Conservation (phyloP, 2,797 vertebrate species). For the Sebastes nivosus region DNA sequence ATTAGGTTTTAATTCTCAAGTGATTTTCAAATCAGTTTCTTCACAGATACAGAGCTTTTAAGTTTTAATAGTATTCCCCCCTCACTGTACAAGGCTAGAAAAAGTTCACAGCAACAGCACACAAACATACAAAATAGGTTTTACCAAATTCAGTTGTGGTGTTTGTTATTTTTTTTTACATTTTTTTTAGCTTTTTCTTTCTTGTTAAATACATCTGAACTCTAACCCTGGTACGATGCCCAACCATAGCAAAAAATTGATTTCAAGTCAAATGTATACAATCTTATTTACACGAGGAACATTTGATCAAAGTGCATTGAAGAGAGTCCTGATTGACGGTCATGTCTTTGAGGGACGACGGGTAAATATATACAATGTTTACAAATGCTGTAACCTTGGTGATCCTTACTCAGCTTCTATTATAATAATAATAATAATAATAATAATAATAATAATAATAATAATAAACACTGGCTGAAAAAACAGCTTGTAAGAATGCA, state of each 20-base stretch:
- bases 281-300: slow-evolving; percentile 94
- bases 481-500: slow-evolving; percentile 81
- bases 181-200: slow-evolving; percentile 57
- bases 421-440: slow-evolving; percentile 30
- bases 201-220: slow-evolving; percentile 89
- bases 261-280: slow-evolving; percentile 88
- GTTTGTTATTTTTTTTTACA: slow-evolving; percentile 34
- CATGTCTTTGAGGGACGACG: slow-evolving; percentile 68
- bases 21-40: slow-evolving; percentile 74
- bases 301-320: slow-evolving; percentile 96
- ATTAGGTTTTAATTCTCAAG: slow-evolving; percentile 79
- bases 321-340: slow-evolving; percentile 88
- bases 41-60: slow-evolving; percentile 76
- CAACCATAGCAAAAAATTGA: slow-evolving; percentile 90
- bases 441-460: not conserved
- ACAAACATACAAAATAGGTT: slow-evolving; percentile 97
- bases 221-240: slow-evolving; percentile 90
- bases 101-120: slow-evolving; percentile 85
- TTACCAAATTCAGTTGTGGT: slow-evolving; percentile 86
- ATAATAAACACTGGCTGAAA: slow-evolving; percentile 26
- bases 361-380: slow-evolving; percentile 91
- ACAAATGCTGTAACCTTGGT: slow-evolving; percentile 84
- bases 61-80: slow-evolving; percentile 27
- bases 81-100: slow-evolving; percentile 84
- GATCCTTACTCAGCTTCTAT: slow-evolving; percentile 75